Evolutionary conservation across 2,113 vertebrate genomes (phyloP).

Genomic region (Hippopotamus amphibius): DNA sequence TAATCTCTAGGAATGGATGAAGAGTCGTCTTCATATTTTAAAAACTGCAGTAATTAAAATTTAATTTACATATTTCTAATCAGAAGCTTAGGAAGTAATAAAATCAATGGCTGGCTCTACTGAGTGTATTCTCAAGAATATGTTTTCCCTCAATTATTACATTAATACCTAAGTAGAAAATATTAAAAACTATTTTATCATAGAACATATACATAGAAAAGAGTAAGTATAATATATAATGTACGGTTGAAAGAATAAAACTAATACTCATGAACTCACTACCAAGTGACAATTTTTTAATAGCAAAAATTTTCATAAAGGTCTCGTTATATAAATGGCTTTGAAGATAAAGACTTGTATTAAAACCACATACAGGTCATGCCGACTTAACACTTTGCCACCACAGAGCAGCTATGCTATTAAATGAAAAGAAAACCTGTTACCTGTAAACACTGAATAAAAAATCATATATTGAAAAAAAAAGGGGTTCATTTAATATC

Average conservation of each 20-base stretch:
- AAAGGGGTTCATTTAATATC: not conserved
- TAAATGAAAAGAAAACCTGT: constrained; percentile 41
- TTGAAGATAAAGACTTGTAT: constrained; percentile 11
- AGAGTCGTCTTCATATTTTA: not conserved
- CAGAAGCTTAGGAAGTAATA: constrained; percentile 66
- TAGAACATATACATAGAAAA: constrained; percentile 6
- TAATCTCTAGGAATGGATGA: not conserved
- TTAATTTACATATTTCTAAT: constrained; percentile 47
- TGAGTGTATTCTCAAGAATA: constrained; percentile 58
- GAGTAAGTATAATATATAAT: not conserved
- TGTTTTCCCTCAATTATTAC: constrained; percentile 45
- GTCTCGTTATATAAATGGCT: constrained; percentile 61
- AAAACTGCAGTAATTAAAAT: constrained; percentile 48
- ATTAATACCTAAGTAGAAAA: constrained; percentile 17
- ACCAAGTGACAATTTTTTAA: constrained; percentile 50
- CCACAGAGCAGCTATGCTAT: not conserved
- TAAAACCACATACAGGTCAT: not conserved
- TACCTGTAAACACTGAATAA: not conserved
- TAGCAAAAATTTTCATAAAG: constrained; percentile 75
- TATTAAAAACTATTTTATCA: not conserved
- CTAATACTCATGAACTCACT: not conserved
- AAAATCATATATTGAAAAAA: not conserved
- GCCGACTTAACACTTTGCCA: not conserved
- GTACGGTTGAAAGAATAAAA: not conserved
- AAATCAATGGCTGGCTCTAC: constrained; percentile 70